A percentile compares a stretch with the other conserved stretches of the same genome.
These are phyloP conservation scores for Trachythela sp. DNA, from an alignment of 64 coral and sea anemone genomes.

Conservation along the genomic window DNA sequence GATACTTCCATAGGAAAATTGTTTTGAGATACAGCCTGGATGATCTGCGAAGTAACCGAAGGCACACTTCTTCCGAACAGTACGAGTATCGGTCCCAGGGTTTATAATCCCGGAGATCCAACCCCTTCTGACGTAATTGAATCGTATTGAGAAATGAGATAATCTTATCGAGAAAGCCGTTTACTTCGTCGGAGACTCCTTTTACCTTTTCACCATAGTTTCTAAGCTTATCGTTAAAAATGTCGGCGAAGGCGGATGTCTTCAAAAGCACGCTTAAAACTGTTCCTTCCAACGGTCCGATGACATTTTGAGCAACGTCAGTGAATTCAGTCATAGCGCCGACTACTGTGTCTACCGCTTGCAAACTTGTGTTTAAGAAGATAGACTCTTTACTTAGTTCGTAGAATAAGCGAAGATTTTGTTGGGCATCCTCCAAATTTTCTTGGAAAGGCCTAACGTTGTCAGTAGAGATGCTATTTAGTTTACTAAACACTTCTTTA, in stretches of 20 bases:
- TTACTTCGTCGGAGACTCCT: constrained; percentile 54
- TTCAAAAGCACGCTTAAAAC: constrained; percentile 61
- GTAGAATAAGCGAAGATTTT: constrained; percentile 58
- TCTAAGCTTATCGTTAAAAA: constrained; percentile 55
- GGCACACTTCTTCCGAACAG: constrained; percentile 79
- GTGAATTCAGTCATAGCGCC: constrained; percentile 49
- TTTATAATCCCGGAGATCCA: constrained; percentile 53
- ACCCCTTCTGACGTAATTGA: constrained; percentile 68
- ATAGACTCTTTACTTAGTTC: constrained; percentile 58
- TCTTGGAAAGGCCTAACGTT: constrained; percentile 49
- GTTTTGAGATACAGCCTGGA: constrained; percentile 66
- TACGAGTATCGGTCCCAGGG: constrained; percentile 54
- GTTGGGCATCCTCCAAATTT: constrained; percentile 48
- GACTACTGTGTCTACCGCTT: constrained; percentile 60
- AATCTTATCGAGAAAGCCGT: constrained; percentile 77
- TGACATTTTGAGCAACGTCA: neutral
- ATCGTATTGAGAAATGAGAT: constrained; percentile 72
- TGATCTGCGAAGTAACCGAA: constrained; percentile 66
- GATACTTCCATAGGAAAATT: constrained; percentile 81
- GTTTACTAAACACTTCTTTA: constrained; percentile 58
- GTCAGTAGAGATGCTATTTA: constrained; percentile 62
- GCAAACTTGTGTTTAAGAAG: constrained; percentile 46
- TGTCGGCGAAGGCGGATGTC: constrained; percentile 46
- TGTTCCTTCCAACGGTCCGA: constrained; percentile 48
- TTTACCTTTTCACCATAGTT: constrained; percentile 63